A percentile compares a stretch with the other conserved stretches of the same genome.
Evolutionary conservation across 2,113 vertebrate genomes (phyloP).

Genomic region (Australoheros scitulus): DNA sequence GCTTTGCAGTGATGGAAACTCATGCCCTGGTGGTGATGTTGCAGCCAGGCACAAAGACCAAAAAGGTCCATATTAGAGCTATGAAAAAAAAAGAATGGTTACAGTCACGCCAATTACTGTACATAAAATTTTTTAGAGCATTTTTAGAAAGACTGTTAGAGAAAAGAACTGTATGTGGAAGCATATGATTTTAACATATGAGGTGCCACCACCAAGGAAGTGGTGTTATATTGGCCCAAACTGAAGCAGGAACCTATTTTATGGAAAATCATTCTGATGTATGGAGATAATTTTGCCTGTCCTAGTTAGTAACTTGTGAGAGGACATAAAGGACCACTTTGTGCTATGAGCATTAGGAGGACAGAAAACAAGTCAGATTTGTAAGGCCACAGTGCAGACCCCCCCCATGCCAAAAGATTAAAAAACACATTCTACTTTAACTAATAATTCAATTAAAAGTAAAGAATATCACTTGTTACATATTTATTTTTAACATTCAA

Average conservation of each 20-base stretch:
- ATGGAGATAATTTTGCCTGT: background rate
- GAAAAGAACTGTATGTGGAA: background rate
- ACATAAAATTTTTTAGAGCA: background rate
- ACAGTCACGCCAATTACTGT: background rate
- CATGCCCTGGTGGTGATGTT: too few relatives aligned
- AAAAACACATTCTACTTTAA: background rate
- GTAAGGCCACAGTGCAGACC: background rate
- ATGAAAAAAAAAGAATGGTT: background rate
- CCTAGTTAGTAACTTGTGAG: background rate
- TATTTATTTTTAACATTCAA: background rate
- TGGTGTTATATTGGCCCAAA: background rate
- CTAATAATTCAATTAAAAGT: background rate
- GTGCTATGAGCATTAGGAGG: background rate
- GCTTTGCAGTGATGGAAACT: too few relatives aligned
- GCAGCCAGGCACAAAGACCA: too few relatives aligned
- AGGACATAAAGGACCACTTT: background rate
- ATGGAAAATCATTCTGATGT: background rate
- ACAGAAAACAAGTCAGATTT: background rate
- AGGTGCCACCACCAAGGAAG: background rate
- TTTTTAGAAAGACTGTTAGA: background rate
- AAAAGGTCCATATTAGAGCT: background rate
- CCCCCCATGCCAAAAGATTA: background rate
- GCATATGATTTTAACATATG: background rate
- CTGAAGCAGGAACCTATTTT: background rate
- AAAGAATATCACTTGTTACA: background rate